Evolutionary conservation across 30 jellyfish, hydroid and myxozoan genomes (phyloP), one percentile per base, ranked within the genome.

Genomic region (Hydractinia symbiolongicarpus): DNA sequence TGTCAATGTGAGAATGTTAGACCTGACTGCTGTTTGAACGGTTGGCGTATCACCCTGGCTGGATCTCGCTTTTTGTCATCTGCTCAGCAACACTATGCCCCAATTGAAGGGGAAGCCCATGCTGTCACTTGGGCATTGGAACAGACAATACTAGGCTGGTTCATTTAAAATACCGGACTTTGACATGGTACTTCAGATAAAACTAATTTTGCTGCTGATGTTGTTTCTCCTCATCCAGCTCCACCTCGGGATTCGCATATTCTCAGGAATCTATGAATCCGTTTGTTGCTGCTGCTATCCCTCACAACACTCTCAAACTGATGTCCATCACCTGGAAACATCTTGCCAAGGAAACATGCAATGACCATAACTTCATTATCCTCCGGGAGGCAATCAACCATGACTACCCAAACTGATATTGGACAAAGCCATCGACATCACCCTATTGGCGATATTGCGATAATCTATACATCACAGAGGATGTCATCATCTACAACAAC

Each of bases 61-160:
- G 81, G 81, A 40, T 21, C 81, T 1, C 1, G 61, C 4, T 71
- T 71, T 53, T 4, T 5, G 4, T 4, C 19, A 51, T 5, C 19
- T 1, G 74, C 74, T 64, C 6, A 71, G 4, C n/a, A 54, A 55
- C 83, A 79, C 4, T 75, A 75, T 55, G 74, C 83, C 4, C 75
- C 83, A 10, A 54, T 75, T 8, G 79, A 75, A 56, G 83, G 79
- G 13, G 79, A 75, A 51, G 83, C 83, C 5, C 17, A 4, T 50
- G 83, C 83, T 0, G 79, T 50, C 9, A 79, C 83, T 7, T 75
- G 83, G 83, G 79, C 79, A 1, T 54, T 75, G 13, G 79, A 75
- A 5, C 83, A 75, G 79, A 75, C 83, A 71, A 71, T 58, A 71
- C 80, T 4, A 55, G 80, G 4, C 80, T 19, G 9, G 4, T 71